Conservation (phyloP, 1,140 invertebrate species). For the Penaeus chinensis region DNA sequence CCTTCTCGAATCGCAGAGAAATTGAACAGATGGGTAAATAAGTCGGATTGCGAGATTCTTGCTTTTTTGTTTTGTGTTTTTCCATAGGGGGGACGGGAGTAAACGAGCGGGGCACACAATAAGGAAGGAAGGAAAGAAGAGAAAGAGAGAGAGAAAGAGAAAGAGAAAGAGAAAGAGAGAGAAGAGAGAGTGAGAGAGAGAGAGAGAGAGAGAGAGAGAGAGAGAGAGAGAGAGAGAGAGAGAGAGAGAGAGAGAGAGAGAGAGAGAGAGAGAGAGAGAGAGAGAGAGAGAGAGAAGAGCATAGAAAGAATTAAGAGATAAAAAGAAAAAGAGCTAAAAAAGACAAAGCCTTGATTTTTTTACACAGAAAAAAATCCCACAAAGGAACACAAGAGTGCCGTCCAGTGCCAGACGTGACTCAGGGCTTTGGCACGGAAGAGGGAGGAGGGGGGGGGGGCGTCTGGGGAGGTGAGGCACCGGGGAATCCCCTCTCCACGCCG, state of each 20-base stretch:
- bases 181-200: not conserved
- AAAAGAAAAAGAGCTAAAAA: not conserved
- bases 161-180: not conserved
- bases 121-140: not conserved
- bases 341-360: too few species aligned
- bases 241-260: slow-evolving; percentile 48
- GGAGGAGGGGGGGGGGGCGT: too few species aligned
- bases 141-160: slow-evolving; percentile 17
- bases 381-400: too few species aligned
- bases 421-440: too few species aligned
- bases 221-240: slow-evolving; percentile 27
- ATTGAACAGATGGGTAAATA: too few species aligned
- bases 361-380: too few species aligned
- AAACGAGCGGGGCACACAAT: not conserved
- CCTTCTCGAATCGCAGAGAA: too few species aligned
- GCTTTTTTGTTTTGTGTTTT: too few species aligned
- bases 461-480: too few species aligned
- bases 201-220: slow-evolving; percentile 1
- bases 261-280: slow-evolving; percentile 43
- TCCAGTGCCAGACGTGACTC: too few species aligned
- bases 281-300: not conserved
- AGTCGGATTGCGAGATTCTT: too few species aligned
- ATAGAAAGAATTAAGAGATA: not conserved
- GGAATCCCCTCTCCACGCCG: too few species aligned
- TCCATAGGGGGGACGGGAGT: not conserved